phyloP scores from a whole-genome alignment of 2,797 vertebrate genomes.

The Pseudocheirus occidentalis region DNA sequence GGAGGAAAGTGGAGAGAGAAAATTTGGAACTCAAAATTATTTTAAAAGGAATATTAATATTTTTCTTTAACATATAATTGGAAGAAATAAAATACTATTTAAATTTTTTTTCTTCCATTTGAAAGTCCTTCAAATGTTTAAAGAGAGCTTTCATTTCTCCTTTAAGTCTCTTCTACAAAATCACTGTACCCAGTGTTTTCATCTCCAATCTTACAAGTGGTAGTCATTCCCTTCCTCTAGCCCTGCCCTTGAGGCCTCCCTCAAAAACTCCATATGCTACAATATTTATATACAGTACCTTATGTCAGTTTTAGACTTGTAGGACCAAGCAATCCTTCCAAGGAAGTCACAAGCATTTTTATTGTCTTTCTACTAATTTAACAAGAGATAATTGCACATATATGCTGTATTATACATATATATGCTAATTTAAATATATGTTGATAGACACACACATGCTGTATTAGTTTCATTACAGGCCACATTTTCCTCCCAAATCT shows the following conservation, averaged over 20 bases:
- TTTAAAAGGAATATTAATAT: not conserved
- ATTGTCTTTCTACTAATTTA: not conserved
- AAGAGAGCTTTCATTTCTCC: not conserved
- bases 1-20: not conserved
- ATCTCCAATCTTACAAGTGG: not conserved
- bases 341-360: constrained; percentile 14
- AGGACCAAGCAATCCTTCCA: constrained; percentile 2
- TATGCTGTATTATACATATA: not conserved
- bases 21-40: not conserved
- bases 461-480: not conserved
- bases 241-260: not conserved
- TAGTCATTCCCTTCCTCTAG: not conserved
- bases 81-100: not conserved
- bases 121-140: not conserved
- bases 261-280: not conserved
- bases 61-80: not conserved
- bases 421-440: not conserved
- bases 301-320: not conserved
- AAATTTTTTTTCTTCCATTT: not conserved
- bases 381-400: not conserved
- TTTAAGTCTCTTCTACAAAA: not conserved
- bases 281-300: not conserved
- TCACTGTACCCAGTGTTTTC: not conserved
- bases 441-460: constrained; percentile 16
- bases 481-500: not conserved